phyloP scores from a whole-genome alignment of 2,888 invertebrate species.

The Caenorhabditis uteleia region DNA sequence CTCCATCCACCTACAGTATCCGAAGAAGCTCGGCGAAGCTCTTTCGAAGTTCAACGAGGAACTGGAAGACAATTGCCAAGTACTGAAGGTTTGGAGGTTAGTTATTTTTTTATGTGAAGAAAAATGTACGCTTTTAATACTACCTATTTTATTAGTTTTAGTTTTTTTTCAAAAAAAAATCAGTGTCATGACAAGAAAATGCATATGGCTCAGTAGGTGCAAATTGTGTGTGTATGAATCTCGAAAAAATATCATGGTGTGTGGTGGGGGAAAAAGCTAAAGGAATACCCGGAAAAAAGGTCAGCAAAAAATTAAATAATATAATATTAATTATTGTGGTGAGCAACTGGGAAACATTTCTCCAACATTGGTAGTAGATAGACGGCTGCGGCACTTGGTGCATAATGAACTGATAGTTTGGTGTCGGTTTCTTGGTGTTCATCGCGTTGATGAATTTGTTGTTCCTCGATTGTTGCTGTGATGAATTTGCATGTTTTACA shows the following conservation, averaged over 20 bases:
- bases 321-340: background rate
- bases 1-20: conserved; percentile 13
- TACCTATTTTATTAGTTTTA: too few species aligned
- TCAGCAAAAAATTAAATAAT: conserved; percentile 1
- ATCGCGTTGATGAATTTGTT: conserved; percentile 21
- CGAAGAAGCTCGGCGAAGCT: conserved; percentile 42
- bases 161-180: too few species aligned
- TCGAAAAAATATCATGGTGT: too few species aligned
- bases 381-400: conserved; percentile 41
- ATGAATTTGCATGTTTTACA: conserved; percentile 45
- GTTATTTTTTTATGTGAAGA: conserved; percentile 4
- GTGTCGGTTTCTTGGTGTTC: conserved; percentile 26
- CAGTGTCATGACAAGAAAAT: too few species aligned
- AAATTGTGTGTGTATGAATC: too few species aligned
- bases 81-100: conserved; percentile 52
- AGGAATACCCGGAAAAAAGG: conserved; percentile 1
- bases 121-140: too few species aligned
- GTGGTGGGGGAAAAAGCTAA: background rate
- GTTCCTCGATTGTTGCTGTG: conserved; percentile 24
- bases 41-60: conserved; percentile 51
- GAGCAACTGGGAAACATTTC: conserved; percentile 27
- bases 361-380: conserved; percentile 33
- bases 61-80: conserved; percentile 51
- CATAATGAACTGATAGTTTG: conserved; percentile 40
- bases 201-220: too few species aligned